Conservation (phyloP, 2,888 invertebrate species). For the Yponomeuta sedellus region DNA sequence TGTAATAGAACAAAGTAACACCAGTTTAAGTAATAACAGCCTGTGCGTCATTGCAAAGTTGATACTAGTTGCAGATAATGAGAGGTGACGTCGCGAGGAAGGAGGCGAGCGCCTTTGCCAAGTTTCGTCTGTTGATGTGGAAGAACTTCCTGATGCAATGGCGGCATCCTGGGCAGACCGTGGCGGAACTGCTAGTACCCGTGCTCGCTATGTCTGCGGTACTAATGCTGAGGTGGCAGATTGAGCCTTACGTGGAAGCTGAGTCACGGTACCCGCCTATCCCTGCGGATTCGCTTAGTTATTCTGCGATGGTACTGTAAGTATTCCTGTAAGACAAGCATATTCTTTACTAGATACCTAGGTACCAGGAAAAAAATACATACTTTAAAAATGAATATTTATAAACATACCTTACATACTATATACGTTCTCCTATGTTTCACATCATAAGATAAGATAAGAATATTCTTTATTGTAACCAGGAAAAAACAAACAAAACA, state of each 20-base stretch:
- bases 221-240: constrained; percentile 81
- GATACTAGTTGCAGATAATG: not conserved
- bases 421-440: too few species aligned
- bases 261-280: constrained; percentile 40
- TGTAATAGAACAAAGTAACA: too few species aligned
- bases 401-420: too few species aligned
- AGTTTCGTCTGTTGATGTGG: constrained; percentile 86
- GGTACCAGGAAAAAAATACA: too few species aligned
- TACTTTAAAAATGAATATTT: too few species aligned
- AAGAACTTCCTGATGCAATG: constrained; percentile 88
- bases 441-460: too few species aligned
- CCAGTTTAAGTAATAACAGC: too few species aligned
- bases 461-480: too few species aligned
- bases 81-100: not conserved
- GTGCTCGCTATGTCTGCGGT: constrained; percentile 80
- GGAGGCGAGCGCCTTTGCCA: constrained; percentile 59
- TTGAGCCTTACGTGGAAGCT: constrained; percentile 66
- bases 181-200: constrained; percentile 81
- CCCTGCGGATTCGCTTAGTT: constrained; percentile 41
- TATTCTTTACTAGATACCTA: too few species aligned
- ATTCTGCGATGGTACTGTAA: constrained; percentile 23
- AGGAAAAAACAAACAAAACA: too few species aligned
- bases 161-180: constrained; percentile 81
- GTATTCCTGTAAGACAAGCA: too few species aligned
- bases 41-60: not conserved